Percentiles rank a stretch among this genome's conserved stretches.
These are phyloP conservation scores for Bubo bubo DNA, from an alignment of 2,113 vertebrate genomes.

Conservation along the genomic window DNA sequence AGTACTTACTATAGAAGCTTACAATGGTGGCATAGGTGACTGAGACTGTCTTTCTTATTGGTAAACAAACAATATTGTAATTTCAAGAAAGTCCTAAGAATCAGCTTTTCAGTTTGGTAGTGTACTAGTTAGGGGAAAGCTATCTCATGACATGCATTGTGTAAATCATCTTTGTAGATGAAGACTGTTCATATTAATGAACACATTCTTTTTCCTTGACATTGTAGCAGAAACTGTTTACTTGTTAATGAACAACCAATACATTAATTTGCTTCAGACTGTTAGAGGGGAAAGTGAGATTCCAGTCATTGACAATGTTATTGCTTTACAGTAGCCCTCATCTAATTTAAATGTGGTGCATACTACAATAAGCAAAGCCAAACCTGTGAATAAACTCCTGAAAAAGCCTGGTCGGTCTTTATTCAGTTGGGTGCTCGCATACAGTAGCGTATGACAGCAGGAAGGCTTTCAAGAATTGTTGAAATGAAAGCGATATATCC, in stretches of 20 bases:
- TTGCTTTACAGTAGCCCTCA: conserved; percentile 76
- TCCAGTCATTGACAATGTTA: conserved; percentile 74
- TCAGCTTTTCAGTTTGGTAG: conserved; percentile 73
- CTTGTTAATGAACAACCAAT: conserved; percentile 74
- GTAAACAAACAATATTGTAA: conserved; percentile 65
- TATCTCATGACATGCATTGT: conserved; percentile 73
- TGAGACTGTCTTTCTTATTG: conserved; percentile 73
- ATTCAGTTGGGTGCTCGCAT: conserved; percentile 55
- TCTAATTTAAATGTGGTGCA: conserved; percentile 80
- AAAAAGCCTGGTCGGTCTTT: conserved; percentile 71
- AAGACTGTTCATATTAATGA: conserved; percentile 72
- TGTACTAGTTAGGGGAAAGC: conserved; percentile 72
- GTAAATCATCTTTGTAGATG: conserved; percentile 75
- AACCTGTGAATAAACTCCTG: conserved; percentile 85
- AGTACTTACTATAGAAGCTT: conserved; percentile 67
- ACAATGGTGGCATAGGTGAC: conserved; percentile 70
- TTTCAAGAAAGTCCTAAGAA: conserved; percentile 68
- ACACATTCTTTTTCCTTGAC: conserved; percentile 64
- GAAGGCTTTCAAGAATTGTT: conserved; percentile 56
- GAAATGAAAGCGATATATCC: conserved; percentile 67
- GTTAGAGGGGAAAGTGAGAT: conserved; percentile 77
- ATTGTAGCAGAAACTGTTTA: conserved; percentile 76
- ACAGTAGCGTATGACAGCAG: conserved; percentile 7
- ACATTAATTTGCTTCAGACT: conserved; percentile 78
- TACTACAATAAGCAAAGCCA: conserved; percentile 80